Conservation (phyloP, 1,140 invertebrate species). For the Ceratina calcarata region DNA sequence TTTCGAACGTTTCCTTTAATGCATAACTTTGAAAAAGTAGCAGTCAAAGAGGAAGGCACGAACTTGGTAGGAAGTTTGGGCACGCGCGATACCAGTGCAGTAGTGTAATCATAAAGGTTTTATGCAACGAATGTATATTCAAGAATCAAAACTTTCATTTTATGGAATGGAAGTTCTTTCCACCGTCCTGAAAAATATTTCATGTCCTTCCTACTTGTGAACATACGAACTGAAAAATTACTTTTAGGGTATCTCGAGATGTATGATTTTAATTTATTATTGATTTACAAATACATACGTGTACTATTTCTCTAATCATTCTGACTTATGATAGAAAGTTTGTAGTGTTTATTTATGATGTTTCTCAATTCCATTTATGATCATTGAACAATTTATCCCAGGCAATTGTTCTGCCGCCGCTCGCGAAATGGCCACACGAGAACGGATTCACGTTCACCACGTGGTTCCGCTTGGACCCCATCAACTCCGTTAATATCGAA, state of each 20-base stretch:
- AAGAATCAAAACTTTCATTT: background rate
- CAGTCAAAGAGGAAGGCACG: background rate
- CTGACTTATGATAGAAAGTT: no score
- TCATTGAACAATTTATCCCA: slow-evolving; percentile 74
- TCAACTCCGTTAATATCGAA: slow-evolving; percentile 99
- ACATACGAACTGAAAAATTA: background rate
- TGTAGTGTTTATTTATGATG: no score
- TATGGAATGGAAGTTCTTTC: background rate
- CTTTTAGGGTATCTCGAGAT: no score
- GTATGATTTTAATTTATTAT: no score
- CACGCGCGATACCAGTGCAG: background rate
- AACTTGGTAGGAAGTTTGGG: background rate
- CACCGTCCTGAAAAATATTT: background rate
- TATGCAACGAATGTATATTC: background rate
- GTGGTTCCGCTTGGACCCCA: slow-evolving; percentile 99
- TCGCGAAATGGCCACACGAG: slow-evolving; percentile 98
- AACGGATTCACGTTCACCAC: slow-evolving; percentile 99
- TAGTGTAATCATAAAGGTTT: background rate
- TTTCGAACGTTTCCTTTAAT: slow-evolving; percentile 19
- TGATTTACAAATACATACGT: no score
- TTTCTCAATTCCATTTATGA: no score
- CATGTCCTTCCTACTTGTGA: background rate
- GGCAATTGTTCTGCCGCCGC: slow-evolving; percentile 97
- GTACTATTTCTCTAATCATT: no score
- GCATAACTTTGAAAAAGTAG: slow-evolving; percentile 17